Evolutionary conservation across 2,888 invertebrate genomes (phyloP).

Genomic region (Papilio demoleus): DNA sequence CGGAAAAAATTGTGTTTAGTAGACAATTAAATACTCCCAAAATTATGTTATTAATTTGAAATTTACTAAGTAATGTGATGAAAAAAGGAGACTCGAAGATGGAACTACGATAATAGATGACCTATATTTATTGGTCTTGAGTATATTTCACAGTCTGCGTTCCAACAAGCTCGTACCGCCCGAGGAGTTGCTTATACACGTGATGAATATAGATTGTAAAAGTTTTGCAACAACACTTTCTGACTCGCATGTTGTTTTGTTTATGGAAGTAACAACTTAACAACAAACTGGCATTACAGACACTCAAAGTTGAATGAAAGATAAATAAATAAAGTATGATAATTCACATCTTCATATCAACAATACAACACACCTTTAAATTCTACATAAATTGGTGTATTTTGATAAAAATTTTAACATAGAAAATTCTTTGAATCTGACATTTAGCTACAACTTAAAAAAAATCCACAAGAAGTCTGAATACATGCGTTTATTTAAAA

Average conservation of each 20-base stretch:
- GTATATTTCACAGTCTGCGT: not conserved
- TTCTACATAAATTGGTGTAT: not conserved
- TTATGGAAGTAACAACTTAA: not conserved
- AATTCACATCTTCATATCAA: too few relatives aligned
- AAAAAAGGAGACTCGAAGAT: too few relatives aligned
- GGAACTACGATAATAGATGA: too few relatives aligned
- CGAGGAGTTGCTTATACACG: not conserved
- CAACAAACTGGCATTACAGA: not conserved
- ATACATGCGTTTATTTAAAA: not conserved
- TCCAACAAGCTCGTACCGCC: not conserved
- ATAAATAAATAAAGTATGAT: too few relatives aligned
- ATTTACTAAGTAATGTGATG: too few relatives aligned
- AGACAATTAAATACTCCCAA: too few relatives aligned
- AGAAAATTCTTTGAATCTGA: not conserved
- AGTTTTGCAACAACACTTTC: not conserved
- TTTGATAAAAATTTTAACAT: not conserved
- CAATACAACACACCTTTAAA: too few relatives aligned
- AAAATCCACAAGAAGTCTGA: too few relatives aligned
- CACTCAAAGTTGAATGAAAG: too few relatives aligned
- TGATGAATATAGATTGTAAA: conserved; percentile 2
- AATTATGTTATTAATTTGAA: too few relatives aligned
- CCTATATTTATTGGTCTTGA: too few relatives aligned
- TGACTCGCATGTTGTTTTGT: not conserved
- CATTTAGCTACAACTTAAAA: not conserved
- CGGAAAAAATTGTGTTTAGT: too few relatives aligned